phyloP scores from a whole-genome alignment of 1,140 invertebrate species.

The Zeugodacus cucurbitae region DNA sequence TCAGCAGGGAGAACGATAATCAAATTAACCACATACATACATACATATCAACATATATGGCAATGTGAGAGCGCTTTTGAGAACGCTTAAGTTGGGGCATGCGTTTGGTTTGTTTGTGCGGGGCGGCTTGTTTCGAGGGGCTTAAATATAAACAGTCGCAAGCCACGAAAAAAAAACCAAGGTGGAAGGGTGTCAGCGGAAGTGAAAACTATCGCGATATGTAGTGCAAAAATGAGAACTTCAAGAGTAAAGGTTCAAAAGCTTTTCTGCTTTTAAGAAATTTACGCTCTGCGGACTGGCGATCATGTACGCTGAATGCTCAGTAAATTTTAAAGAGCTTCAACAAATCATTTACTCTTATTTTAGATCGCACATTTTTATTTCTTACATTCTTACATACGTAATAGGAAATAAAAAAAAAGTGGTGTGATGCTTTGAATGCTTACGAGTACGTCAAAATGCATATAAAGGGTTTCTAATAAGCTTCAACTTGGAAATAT shows the following conservation, averaged over 20 bases:
- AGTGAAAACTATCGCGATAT: neutral
- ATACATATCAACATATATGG: neutral
- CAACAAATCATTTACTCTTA: neutral
- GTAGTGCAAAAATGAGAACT: neutral
- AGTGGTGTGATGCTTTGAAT: neutral
- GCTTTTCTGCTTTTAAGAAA: neutral
- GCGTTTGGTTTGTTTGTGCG: neutral
- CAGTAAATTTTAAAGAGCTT: neutral
- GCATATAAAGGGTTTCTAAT: too few species aligned
- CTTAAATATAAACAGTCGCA: neutral
- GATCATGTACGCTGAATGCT: neutral
- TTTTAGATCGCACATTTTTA: too few species aligned
- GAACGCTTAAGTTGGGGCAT: neutral
- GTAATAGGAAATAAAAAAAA: neutral
- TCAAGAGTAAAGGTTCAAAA: neutral
- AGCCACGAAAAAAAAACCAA: neutral
- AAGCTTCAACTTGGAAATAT: too few species aligned
- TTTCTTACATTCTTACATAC: neutral
- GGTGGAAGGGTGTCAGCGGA: neutral
- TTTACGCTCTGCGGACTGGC: neutral
- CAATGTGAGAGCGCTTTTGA: neutral
- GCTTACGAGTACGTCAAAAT: too few species aligned
- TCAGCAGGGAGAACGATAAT: conserved; percentile 4
- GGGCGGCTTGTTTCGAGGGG: neutral
- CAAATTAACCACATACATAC: neutral